Evolutionary conservation across 2,113 vertebrate genomes (phyloP).

Genomic region (Mola mola): DNA sequence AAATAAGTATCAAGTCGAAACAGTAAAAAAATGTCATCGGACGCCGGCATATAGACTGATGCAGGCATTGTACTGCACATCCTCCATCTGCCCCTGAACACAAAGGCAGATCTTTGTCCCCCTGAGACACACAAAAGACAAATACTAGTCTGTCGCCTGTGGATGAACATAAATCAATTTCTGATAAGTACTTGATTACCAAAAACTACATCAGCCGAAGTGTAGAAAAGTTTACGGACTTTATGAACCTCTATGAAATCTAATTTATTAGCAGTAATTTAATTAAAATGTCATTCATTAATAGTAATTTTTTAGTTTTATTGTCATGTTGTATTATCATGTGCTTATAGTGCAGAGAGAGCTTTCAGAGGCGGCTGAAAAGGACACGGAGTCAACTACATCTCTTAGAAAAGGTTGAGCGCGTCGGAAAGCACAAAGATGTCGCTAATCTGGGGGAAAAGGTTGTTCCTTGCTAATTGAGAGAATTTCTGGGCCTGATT

Average conservation of each 20-base stretch:
- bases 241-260: too few species aligned
- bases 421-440: conserved; percentile 13
- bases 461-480: conserved; percentile 8
- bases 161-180: conserved; percentile 45
- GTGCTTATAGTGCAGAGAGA: conserved; percentile 8
- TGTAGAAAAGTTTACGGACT: too few species aligned
- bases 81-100: conserved; percentile 55
- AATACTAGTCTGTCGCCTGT: conserved; percentile 15
- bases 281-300: too few species aligned
- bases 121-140: conserved; percentile 30
- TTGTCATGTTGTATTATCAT: too few species aligned
- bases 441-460: conserved; percentile 9
- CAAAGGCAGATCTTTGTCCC: conserved; percentile 49
- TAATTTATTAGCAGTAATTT: too few species aligned
- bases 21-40: too few species aligned
- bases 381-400: conserved; percentile 9
- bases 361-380: conserved; percentile 14
- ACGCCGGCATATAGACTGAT: too few species aligned
- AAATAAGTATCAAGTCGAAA: too few species aligned
- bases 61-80: conserved; percentile 11
- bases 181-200: conserved; percentile 47
- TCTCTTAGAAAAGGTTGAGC: conserved; percentile 30
- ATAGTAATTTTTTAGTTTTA: too few species aligned
- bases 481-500: conserved; percentile 8
- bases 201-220: too few species aligned